Percentiles rank a stretch among this genome's conserved stretches.
Evolutionary conservation across 2,113 vertebrate genomes (phyloP).

Genomic region (pig (Sus scrofa)): T2T-Sscrofa CM000819.6:34126001-34126500

Average conservation of each 20-base stretch:
- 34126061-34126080: neutral
- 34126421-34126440: too few species aligned
- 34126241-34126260: too few species aligned
- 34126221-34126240: too few species aligned
- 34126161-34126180: neutral
- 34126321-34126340: neutral
- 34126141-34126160: neutral
- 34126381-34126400: too few species aligned
- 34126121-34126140: neutral
- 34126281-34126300: neutral
- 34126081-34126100: neutral
- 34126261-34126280: neutral
- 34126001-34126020: constrained; percentile 1
- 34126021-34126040: neutral
- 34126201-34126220: neutral
- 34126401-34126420: too few species aligned
- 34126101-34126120: constrained; percentile 31
- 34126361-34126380: too few species aligned
- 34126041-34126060: neutral
- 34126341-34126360: neutral
- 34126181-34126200: neutral
- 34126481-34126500: too few species aligned
- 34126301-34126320: neutral
- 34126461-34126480: too few species aligned
- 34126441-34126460: too few species aligned